Evolutionary conservation across 1,140 invertebrate genomes (phyloP).

Genomic region (Cotesia typhae): DNA sequence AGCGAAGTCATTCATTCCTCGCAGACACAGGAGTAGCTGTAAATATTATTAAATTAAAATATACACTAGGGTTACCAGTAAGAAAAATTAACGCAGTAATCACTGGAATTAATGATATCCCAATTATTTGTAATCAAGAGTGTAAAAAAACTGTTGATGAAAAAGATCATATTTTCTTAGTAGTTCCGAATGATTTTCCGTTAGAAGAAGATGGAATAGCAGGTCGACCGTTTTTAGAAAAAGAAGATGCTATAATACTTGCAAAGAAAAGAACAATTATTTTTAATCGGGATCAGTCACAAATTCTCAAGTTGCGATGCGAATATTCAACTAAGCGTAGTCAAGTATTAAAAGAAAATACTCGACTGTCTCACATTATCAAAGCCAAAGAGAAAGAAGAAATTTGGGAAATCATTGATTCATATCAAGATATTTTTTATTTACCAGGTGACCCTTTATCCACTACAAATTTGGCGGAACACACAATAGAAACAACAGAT

Average conservation of each 20-base stretch:
- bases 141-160: constrained; percentile 18
- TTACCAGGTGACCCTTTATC: constrained; percentile 26
- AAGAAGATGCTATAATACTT: constrained; percentile 25
- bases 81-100: constrained; percentile 5
- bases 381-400: neutral
- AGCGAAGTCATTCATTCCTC: neutral
- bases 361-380: neutral
- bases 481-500: constrained; percentile 28
- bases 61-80: neutral
- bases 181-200: constrained; percentile 15
- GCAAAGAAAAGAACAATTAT: constrained; percentile 13
- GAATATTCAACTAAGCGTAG: neutral
- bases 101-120: constrained; percentile 26
- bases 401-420: constrained; percentile 33
- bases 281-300: constrained; percentile 10
- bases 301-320: neutral
- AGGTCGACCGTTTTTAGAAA: constrained; percentile 18
- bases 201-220: constrained; percentile 17
- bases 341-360: neutral
- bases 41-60: constrained; percentile 22
- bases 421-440: too few relatives aligned
- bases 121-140: constrained; percentile 11
- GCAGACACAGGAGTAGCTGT: neutral
- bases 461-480: constrained; percentile 21
- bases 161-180: constrained; percentile 13